Conservation (phyloP, 1,140 invertebrate genomes). For the Halesus radiatus region DNA sequence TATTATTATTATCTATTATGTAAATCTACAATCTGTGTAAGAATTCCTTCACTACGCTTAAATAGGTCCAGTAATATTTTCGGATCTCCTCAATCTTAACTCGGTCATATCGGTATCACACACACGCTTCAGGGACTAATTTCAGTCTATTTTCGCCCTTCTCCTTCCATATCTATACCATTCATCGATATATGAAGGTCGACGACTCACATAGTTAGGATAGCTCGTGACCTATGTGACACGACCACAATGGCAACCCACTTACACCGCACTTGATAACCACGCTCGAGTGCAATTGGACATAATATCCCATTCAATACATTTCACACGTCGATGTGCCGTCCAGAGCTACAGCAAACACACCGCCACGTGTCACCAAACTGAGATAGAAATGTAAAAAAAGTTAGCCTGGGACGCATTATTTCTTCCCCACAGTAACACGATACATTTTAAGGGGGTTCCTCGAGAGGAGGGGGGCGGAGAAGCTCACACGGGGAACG, state of each 20-base stretch:
- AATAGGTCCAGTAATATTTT: too few species aligned
- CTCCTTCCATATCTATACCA: too few species aligned
- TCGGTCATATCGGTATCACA: too few species aligned
- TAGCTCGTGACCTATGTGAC: too few species aligned
- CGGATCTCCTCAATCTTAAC: too few species aligned
- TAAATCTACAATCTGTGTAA: too few species aligned
- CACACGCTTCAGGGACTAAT: too few species aligned
- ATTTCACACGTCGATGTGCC: neutral
- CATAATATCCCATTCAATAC: neutral
- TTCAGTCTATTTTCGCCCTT: too few species aligned
- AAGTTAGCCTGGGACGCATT: constrained; percentile 4
- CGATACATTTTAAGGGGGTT: neutral
- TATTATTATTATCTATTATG: too few species aligned
- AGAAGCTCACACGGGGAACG: neutral
- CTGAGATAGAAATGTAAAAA: neutral
- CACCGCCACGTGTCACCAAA: constrained; percentile 19
- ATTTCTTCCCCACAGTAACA: constrained; percentile 18
- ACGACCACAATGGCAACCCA: neutral
- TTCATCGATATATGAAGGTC: too few species aligned
- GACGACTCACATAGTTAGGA: too few species aligned
- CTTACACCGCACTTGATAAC: neutral
- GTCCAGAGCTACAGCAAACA: neutral
- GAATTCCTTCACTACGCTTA: too few species aligned
- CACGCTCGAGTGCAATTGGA: neutral
- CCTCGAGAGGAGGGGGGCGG: neutral